These are phyloP conservation scores for Archips xylosteana DNA, from an alignment of 2,888 invertebrate species.

Conservation along the genomic window DNA sequence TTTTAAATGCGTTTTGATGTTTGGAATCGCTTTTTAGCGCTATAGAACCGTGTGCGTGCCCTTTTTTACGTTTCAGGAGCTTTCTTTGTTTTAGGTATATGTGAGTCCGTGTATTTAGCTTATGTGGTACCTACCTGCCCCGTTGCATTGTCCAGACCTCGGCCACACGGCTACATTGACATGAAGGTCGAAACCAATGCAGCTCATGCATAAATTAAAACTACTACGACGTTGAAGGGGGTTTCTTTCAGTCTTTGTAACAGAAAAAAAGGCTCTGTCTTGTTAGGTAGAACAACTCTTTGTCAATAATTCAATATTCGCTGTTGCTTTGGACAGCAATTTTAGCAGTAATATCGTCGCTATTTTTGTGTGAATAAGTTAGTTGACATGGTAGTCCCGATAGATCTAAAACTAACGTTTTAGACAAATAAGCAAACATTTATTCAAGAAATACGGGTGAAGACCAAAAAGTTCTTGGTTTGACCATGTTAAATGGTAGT, in stretches of 20 bases:
- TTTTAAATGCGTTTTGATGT: conserved; percentile 53
- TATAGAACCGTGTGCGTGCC: background rate
- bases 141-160: conserved; percentile 68
- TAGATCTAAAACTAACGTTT: no score
- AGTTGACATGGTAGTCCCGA: no score
- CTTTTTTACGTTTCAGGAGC: background rate
- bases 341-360: background rate
- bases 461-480: no score
- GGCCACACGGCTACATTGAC: conserved; percentile 72
- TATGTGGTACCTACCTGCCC: conserved; percentile 44
- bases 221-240: conserved; percentile 68
- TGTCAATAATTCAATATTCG: conserved; percentile 77
- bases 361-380: background rate
- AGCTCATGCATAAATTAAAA: conserved; percentile 78
- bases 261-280: conserved; percentile 68
- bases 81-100: background rate
- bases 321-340: conserved; percentile 55
- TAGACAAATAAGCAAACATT: no score
- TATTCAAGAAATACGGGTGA: no score
- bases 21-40: conserved; percentile 25
- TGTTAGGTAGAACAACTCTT: conserved; percentile 63
- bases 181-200: conserved; percentile 72
- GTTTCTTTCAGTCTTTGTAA: conserved; percentile 79
- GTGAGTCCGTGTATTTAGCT: background rate
- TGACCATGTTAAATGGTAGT: no score